Evolutionary conservation across 2,797 vertebrate genomes (phyloP), one percentile per base, ranked within the genome.

Genomic region (Pelodytes ibericus): DNA sequence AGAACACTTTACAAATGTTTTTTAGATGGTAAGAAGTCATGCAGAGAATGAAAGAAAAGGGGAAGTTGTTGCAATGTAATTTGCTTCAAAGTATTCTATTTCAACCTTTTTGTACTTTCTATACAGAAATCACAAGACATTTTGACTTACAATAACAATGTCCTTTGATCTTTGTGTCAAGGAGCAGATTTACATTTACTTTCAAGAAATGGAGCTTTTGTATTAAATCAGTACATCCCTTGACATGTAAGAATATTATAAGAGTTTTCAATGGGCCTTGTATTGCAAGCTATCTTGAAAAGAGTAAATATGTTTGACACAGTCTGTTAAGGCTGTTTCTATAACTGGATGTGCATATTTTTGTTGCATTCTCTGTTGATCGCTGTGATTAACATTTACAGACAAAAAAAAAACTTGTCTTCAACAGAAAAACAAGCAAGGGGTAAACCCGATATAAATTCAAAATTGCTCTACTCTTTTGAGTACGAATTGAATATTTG

Each of bases 1-100:
- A 57, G 59, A 71, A 57, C 25, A 64, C 31, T 71, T 58, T 57
- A 44, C 11, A 57, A 75, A 57, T 76, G 59, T 39, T 70, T 47
- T 76, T 58, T 63, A 44, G 59, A 70, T 47, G 65, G 39, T 75
- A 29, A 44, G 64, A 69, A 75, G 72, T 69, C 74, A 69, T 39
- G 58, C 65, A 75, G 74, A 36, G 65, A 69, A 47, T 53, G 27
- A 41, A 69, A 39, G 30, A 30, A 27, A 64, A 22, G n/a, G 36
- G 51, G 47, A 63, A 71, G 74, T 31, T 71, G 36, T 60, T 63
- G 31, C 44, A 71, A 76, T 56, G 49, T 63, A 39, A 53, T 70
- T 70, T 70, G 31, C 24, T 53, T 67, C 62, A 59, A 57, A 66
- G 31, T 22, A 30, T 76, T 76, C 9, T 15, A 31, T 31, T 63